Conservation (phyloP, 1,140 invertebrate genomes). For the Conus betulinus region DNA sequence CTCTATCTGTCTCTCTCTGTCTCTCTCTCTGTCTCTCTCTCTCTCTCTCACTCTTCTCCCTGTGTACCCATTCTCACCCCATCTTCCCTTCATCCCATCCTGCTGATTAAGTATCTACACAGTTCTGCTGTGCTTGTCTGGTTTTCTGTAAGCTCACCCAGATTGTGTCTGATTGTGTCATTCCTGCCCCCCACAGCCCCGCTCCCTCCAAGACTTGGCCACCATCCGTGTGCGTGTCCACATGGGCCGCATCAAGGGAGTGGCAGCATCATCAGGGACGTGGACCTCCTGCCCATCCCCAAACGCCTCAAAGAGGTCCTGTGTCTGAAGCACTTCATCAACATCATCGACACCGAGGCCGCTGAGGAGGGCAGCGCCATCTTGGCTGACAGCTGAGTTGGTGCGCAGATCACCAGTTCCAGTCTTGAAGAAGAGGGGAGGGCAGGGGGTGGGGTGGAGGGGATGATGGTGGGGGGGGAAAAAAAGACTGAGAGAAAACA, state of each 20-base stretch:
- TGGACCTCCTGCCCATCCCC: slow-evolving; percentile 7
- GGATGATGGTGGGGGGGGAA: not conserved
- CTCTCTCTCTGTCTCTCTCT: too few relatives aligned
- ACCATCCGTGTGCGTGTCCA: slow-evolving; percentile 4
- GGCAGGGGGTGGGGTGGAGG: not conserved
- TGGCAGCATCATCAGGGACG: not conserved
- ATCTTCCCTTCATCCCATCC: too few relatives aligned
- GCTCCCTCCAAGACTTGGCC: slow-evolving; percentile 11
- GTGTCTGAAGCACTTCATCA: slow-evolving; percentile 19
- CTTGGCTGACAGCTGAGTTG: not conserved
- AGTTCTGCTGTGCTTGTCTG: not conserved
- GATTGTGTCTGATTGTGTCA: not conserved
- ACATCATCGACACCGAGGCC: slow-evolving; percentile 5
- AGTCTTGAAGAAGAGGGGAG: not conserved
- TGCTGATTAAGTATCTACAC: not conserved
- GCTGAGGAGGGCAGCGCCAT: not conserved
- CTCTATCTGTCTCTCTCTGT: too few relatives aligned
- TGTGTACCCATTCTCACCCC: too few relatives aligned
- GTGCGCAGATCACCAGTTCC: not conserved
- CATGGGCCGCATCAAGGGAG: not conserved
- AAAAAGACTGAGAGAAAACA: not conserved
- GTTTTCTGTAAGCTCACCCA: not conserved
- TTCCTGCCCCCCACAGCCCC: not conserved
- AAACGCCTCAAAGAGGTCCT: slow-evolving; percentile 25
- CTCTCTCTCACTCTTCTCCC: too few relatives aligned